Percentiles rank a stretch among this genome's conserved stretches.
Evolutionary conservation across 2,888 invertebrate species (phyloP).

Genomic region (Leptinotarsa haldemani): DNA sequence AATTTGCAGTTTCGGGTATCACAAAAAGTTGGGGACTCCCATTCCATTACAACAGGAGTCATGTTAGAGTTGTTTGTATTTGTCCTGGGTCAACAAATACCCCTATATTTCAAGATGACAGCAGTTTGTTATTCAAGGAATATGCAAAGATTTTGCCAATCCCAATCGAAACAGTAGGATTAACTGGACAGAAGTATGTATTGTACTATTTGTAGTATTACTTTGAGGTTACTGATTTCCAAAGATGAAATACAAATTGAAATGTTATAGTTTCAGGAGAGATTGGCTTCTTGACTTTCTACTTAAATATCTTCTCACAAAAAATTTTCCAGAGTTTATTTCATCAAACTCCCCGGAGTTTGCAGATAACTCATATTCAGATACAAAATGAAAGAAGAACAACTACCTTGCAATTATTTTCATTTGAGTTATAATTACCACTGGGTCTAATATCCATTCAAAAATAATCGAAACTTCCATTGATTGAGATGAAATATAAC

Average conservation of each 20-base stretch:
- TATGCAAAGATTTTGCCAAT: constrained; percentile 15
- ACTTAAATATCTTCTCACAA: no score
- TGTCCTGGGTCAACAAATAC: constrained; percentile 69
- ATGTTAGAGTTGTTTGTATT: constrained; percentile 67
- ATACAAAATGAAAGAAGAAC: no score
- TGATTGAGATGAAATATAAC: no score
- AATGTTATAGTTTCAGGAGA: no score
- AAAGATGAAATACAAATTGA: not conserved
- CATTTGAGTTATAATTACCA: no score
- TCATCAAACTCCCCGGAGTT: no score
- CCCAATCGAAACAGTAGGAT: not conserved
- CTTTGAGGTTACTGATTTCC: not conserved
- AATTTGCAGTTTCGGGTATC: constrained; percentile 44
- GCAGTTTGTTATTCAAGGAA: constrained; percentile 19
- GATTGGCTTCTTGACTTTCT: no score
- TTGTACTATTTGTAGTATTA: not conserved
- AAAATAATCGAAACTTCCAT: no score
- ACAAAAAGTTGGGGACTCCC: constrained; percentile 41
- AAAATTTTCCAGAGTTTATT: no score
- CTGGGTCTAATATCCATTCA: no score
- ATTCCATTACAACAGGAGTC: constrained; percentile 61
- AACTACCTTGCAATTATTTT: no score
- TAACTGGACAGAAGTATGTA: not conserved
- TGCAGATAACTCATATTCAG: no score
- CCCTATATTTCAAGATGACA: constrained; percentile 51